Evolutionary conservation across 2,113 vertebrate genomes (phyloP), one percentile per base, ranked within the genome.

Genomic region (Melanotaenia duboulayi): DNA sequence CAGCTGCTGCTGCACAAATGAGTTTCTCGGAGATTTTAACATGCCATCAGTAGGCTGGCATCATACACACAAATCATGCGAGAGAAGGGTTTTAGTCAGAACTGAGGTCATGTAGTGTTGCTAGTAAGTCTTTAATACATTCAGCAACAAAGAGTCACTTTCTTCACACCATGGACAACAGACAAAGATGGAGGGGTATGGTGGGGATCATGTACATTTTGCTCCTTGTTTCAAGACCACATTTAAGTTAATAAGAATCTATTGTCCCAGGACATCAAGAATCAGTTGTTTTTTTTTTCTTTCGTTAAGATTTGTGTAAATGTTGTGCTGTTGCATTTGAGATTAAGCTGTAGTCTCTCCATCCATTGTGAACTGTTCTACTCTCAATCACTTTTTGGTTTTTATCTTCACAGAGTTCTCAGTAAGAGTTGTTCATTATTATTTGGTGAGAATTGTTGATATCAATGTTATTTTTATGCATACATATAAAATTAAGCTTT

Each of bases 61-160:
- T 60, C 62, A 48, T 44, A 12, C 61, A 64, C 52, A 19, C 65
- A 35, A 54, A 76, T 81, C 32, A 59, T 76, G 59, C 54, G 8
- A 72, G 46, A 82, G 74, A 66, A 25, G 37, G 32, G 32, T 79
- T 24, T 20, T 79, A 74, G 64, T 85, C 59, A 62, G 51, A 69
- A 25, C 87, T 87, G 85, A 90, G 66, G 86, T 90, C 83, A 89
- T 51, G 76, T 76, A 20, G 70, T 54, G 40, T 70, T 80, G 59
- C 54, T 16, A 70, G 80, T 83, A 61, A 16, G 52, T 62, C 69
- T 65, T 40, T 46, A 71, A 67, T 49, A 64, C 60, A 55, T 28
- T 16, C 58, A 25, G 46, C 59, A 78, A 89, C 84, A 88, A 87
- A 88, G 80, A 57, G 71, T 1, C 32, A 48, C 37, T 82, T 80